These are phyloP conservation scores for Piezodorus guildinii DNA, from an alignment of 1,140 invertebrate species.

Conservation along the genomic window DNA sequence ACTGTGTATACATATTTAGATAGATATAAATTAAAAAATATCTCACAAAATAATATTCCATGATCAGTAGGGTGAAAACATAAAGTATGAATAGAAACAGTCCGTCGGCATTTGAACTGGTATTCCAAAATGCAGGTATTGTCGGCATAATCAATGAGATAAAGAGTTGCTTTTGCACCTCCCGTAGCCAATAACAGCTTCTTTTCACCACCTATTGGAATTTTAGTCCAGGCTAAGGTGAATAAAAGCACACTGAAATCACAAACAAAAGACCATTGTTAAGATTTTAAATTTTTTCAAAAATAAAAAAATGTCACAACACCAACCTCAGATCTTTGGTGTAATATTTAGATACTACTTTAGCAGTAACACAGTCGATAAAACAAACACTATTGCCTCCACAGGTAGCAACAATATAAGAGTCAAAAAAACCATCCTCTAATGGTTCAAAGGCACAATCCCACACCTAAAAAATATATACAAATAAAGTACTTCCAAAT, in stretches of 20 bases:
- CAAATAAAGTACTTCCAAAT: neutral
- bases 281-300: neutral
- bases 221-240: slow-evolving; percentile 16
- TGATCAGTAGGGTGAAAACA: slow-evolving; percentile 37
- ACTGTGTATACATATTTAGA: no score
- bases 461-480: slow-evolving; percentile 35
- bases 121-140: slow-evolving; percentile 7
- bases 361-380: slow-evolving; percentile 37
- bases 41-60: slow-evolving; percentile 39
- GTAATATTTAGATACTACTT: slow-evolving; percentile 38
- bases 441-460: slow-evolving; percentile 39
- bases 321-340: slow-evolving; percentile 28
- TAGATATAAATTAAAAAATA: neutral
- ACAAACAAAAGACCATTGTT: neutral
- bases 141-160: slow-evolving; percentile 31
- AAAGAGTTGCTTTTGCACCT: slow-evolving; percentile 32
- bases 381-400: slow-evolving; percentile 41
- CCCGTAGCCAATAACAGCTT: slow-evolving; percentile 38
- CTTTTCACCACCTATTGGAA: slow-evolving; percentile 17
- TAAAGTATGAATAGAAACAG: slow-evolving; percentile 33
- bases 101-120: neutral
- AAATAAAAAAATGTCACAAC: neutral
- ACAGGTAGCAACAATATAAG: slow-evolving; percentile 39
- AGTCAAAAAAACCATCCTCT: slow-evolving; percentile 28
- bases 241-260: slow-evolving; percentile 14